Evolutionary conservation across 2,797 vertebrate species (phyloP).

Genomic region (Cyprinodon diabolis): DNA sequence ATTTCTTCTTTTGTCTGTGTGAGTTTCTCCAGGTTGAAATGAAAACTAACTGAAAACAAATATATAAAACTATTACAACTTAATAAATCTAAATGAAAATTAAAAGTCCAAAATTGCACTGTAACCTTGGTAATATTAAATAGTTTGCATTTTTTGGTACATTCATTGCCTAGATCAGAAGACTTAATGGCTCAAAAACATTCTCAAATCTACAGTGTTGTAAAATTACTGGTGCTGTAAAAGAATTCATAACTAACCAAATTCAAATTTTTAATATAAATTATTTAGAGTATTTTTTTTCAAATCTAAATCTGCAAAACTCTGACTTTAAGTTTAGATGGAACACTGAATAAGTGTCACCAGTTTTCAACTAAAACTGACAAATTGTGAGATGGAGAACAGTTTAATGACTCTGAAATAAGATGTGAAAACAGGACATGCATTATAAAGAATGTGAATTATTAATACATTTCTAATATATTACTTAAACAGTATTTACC

Average conservation of each 20-base stretch:
- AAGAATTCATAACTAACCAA: not conserved
- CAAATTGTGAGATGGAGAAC: not conserved
- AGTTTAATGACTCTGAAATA: not conserved
- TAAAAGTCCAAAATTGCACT: too few species aligned
- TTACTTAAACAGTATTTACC: slow-evolving; percentile 49
- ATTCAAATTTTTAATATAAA: not conserved
- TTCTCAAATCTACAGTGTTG: too few species aligned
- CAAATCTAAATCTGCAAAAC: not conserved
- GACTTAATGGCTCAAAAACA: not conserved
- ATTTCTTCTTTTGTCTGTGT: too few species aligned
- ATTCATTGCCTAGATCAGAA: not conserved
- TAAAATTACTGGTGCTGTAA: not conserved
- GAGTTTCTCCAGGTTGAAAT: too few species aligned
- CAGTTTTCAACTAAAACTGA: not conserved
- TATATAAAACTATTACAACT: too few species aligned
- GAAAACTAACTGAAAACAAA: too few species aligned
- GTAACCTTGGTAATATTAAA: too few species aligned
- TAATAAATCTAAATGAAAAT: too few species aligned
- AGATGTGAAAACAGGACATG: not conserved
- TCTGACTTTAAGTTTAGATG: not conserved
- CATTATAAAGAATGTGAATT: not conserved
- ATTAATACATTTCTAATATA: not conserved
- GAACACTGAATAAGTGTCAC: not conserved
- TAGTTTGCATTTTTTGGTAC: not conserved
- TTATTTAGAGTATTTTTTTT: not conserved